Evolutionary conservation across 2,888 invertebrate species (phyloP).

Genomic region (Megastigmus dorsalis): DNA sequence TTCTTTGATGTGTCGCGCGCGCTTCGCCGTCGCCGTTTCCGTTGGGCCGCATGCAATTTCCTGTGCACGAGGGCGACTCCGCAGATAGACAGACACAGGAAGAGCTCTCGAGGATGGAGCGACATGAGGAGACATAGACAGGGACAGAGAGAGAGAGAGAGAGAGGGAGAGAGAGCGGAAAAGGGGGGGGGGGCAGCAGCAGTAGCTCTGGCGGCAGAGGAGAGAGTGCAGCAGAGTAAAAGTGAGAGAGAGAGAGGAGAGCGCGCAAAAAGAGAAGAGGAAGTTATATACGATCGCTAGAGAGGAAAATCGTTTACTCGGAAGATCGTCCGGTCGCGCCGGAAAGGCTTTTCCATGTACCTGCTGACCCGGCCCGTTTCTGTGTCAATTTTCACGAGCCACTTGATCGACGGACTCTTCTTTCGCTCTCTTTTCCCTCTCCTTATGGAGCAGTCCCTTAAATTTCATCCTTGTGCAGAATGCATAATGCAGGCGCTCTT

Average conservation of each 20-base stretch:
- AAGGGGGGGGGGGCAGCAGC: not conserved
- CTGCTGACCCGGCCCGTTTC: not conserved
- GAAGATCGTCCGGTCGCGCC: not conserved
- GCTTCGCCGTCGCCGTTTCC: constrained; percentile 27
- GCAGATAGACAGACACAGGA: not conserved
- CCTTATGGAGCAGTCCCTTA: too few species aligned
- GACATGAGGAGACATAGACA: not conserved
- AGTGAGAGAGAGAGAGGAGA: not conserved
- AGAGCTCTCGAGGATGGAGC: not conserved
- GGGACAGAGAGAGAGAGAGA: not conserved
- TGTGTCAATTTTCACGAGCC: constrained; percentile 13
- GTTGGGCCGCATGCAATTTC: constrained; percentile 42
- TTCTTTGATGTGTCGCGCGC: constrained; percentile 33
- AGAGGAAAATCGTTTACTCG: constrained; percentile 38
- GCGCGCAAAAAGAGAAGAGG: not conserved
- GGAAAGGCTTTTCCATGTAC: constrained; percentile 21
- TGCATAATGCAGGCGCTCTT: too few species aligned
- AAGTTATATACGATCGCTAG: constrained; percentile 10
- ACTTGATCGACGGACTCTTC: not conserved
- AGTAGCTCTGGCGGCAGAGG: not conserved
- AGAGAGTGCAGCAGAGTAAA: not conserved
- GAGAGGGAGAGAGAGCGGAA: not conserved
- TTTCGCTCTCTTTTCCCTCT: too few species aligned
- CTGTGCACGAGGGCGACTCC: not conserved
- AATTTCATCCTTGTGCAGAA: too few species aligned